Percentiles rank a stretch among this genome's conserved stretches.
These are phyloP conservation scores for Chlorops oryzae DNA, from an alignment of 1,140 invertebrate species.

Conservation along the genomic window DNA sequence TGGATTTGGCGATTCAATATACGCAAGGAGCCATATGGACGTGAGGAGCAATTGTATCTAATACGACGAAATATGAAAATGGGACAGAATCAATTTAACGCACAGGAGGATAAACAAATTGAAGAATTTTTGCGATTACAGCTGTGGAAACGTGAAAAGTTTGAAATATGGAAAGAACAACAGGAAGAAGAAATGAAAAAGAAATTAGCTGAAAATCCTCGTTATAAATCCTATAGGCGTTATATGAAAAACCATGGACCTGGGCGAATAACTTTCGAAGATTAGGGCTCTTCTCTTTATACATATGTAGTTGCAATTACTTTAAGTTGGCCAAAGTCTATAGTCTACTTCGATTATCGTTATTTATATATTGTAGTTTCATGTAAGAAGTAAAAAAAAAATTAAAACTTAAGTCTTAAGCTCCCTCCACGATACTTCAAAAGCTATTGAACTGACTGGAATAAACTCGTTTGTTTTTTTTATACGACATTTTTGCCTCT, in stretches of 20 bases:
- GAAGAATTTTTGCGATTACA: conserved; percentile 67
- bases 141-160: conserved; percentile 78
- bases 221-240: conserved; percentile 71
- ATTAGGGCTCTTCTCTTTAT: conserved; percentile 39
- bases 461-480: too few relatives aligned
- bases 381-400: too few relatives aligned
- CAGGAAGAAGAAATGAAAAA: conserved; percentile 79
- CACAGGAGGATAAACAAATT: conserved; percentile 67
- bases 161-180: conserved; percentile 68
- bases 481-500: too few relatives aligned
- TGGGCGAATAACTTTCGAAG: conserved; percentile 73
- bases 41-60: conserved; percentile 77
- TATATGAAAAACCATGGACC: conserved; percentile 75
- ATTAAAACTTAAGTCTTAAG: too few relatives aligned
- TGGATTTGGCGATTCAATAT: conserved; percentile 79
- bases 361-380: too few relatives aligned
- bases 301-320: too few relatives aligned
- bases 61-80: conserved; percentile 73
- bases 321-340: too few relatives aligned
- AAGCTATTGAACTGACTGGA: too few relatives aligned
- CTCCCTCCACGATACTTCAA: too few relatives aligned
- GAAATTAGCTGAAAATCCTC: conserved; percentile 68
- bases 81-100: conserved; percentile 61
- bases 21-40: conserved; percentile 67
- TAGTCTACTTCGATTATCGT: too few relatives aligned